A percentile compares a stretch with the other conserved stretches of the same genome.
phyloP scores from a whole-genome alignment of 2,888 invertebrate species.

The Caenorhabditis sp. region DNA sequence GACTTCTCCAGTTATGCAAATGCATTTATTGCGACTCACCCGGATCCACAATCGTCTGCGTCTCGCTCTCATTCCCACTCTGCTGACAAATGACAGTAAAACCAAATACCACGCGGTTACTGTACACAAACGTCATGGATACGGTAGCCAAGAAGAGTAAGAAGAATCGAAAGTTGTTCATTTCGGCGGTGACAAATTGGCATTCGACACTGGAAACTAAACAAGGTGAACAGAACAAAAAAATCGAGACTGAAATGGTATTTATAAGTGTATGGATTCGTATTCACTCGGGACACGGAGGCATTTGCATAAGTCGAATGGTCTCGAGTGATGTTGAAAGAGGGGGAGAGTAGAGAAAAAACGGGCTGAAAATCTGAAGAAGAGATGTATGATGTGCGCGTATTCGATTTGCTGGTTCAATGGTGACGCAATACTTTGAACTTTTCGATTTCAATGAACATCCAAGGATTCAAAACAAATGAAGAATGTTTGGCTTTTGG shows the following conservation, averaged over 20 bases:
- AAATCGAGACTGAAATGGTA: slow-evolving; percentile 8
- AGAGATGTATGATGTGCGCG: slow-evolving; percentile 27
- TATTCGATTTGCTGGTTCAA: slow-evolving; percentile 7
- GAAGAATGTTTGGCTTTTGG: neutral
- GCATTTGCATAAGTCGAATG: slow-evolving; percentile 5
- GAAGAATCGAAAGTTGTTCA: slow-evolving; percentile 66
- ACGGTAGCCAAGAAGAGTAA: slow-evolving; percentile 59
- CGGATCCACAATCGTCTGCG: slow-evolving; percentile 42
- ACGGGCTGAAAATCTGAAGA: neutral
- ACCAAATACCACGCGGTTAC: slow-evolving; percentile 70
- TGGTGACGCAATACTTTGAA: slow-evolving; percentile 12
- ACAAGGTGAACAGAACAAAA: neutral
- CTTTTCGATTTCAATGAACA: slow-evolving; percentile 15
- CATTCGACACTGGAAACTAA: slow-evolving; percentile 36
- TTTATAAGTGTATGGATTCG: slow-evolving; percentile 22
- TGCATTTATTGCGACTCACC: no score
- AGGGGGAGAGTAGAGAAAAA: neutral
- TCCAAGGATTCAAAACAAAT: neutral
- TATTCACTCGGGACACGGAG: slow-evolving; percentile 20
- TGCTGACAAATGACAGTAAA: slow-evolving; percentile 74
- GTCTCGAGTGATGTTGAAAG: slow-evolving; percentile 6
- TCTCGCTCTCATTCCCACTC: slow-evolving; percentile 56
- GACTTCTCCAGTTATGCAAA: no score
- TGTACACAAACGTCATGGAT: slow-evolving; percentile 69
- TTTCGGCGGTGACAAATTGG: slow-evolving; percentile 35